Evolutionary conservation across 2,113 vertebrate species (phyloP).

Genomic region (Oncorhynchus masou): DNA sequence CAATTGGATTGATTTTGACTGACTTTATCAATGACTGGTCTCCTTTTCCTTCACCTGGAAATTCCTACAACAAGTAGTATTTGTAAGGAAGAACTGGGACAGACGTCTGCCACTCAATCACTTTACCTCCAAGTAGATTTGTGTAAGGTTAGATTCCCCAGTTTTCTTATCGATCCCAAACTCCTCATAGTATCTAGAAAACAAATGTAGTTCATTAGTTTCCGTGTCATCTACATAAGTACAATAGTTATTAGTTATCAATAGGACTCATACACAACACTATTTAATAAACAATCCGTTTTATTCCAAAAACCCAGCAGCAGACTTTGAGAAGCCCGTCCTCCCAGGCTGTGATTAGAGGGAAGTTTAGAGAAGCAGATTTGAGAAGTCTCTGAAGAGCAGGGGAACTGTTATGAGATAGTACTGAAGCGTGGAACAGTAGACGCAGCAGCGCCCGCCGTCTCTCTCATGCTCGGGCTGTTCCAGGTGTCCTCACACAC

Average conservation of each 20-base stretch:
- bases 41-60: too few relatives aligned
- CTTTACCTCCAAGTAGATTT: constrained; percentile 85
- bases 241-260: neutral
- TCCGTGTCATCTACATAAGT: neutral
- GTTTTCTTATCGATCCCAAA: constrained; percentile 84
- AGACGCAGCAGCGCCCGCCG: constrained; percentile 60
- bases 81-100: neutral
- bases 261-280: neutral
- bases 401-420: constrained; percentile 60
- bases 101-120: too few relatives aligned
- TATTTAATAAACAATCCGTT: neutral
- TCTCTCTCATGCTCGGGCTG: constrained; percentile 68
- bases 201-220: constrained; percentile 14
- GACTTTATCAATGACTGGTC: too few relatives aligned
- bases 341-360: constrained; percentile 36
- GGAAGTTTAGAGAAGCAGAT: constrained; percentile 50
- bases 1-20: neutral
- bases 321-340: constrained; percentile 19
- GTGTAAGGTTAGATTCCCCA: constrained; percentile 93
- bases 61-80: neutral
- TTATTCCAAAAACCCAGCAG: neutral
- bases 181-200: constrained; percentile 89
- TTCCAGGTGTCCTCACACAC: constrained; percentile 75
- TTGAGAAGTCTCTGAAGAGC: constrained; percentile 60
- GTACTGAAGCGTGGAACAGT: constrained; percentile 61